Percentiles rank a stretch among this genome's conserved stretches.
phyloP scores from a whole-genome alignment of 1,140 invertebrate genomes.

The Zaprionus inermis region DNA sequence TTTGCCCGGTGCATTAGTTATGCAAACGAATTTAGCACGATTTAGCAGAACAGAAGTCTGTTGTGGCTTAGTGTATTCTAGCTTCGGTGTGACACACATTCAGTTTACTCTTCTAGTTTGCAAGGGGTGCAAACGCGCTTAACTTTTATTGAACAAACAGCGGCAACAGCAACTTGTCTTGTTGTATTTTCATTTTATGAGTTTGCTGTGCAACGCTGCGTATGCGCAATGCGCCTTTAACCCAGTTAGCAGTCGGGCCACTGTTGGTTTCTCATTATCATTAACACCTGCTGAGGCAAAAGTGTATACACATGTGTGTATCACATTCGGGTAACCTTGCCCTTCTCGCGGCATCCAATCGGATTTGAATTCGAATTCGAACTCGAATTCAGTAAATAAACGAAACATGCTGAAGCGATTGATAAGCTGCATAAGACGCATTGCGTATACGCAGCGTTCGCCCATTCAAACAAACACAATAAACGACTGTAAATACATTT shows the following conservation, averaged over 20 bases:
- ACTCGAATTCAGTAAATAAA: constrained; percentile 21
- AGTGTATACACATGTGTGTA: background rate
- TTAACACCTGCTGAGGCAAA: constrained; percentile 44
- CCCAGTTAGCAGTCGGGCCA: constrained; percentile 47
- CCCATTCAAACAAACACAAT: constrained; percentile 51
- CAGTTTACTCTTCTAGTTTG: background rate
- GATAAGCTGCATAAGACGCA: constrained; percentile 35
- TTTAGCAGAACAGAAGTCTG: background rate
- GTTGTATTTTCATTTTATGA: constrained; percentile 50
- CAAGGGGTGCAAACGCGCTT: constrained; percentile 24
- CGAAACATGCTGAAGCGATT: constrained; percentile 11
- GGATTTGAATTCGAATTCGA: constrained; percentile 13
- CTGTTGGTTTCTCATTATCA: constrained; percentile 41
- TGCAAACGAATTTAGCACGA: background rate
- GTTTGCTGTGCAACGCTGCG: constrained; percentile 58
- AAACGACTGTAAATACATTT: constrained; percentile 42
- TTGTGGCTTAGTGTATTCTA: background rate
- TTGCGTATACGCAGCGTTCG: constrained; percentile 66
- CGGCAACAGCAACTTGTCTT: constrained; percentile 23
- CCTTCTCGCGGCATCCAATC: constrained; percentile 31
- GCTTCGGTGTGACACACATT: constrained; percentile 17
- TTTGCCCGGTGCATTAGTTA: background rate
- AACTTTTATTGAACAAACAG: constrained; percentile 77
- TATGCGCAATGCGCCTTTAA: constrained; percentile 70
- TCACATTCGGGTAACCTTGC: constrained; percentile 34